Conservation (phyloP, 2,797 vertebrate genomes). For the Lemur catta region DNA sequence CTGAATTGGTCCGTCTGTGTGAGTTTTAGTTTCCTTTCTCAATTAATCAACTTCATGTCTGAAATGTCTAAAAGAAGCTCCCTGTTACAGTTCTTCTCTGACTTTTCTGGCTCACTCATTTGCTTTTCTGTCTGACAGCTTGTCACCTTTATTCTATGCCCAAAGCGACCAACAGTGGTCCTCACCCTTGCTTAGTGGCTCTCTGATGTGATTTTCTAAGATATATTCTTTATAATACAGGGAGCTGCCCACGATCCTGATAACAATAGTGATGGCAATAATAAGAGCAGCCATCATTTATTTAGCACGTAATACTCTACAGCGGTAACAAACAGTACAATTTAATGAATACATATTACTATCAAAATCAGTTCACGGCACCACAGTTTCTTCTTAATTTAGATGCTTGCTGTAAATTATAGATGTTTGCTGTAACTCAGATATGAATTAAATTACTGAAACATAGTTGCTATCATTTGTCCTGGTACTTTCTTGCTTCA, state of each 20-base stretch:
- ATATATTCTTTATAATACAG: neutral
- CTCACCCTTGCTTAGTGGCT: neutral
- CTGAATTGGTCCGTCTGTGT: slow-evolving; percentile 13
- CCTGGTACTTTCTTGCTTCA: neutral
- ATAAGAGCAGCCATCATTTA: neutral
- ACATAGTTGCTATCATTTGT: neutral
- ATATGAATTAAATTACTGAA: neutral
- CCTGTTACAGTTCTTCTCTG: neutral
- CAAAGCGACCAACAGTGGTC: neutral
- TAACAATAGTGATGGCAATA: neutral
- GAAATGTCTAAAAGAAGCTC: slow-evolving; percentile 45
- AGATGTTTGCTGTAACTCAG: neutral
- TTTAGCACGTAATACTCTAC: neutral
- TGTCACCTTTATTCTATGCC: neutral
- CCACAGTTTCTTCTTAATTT: neutral
- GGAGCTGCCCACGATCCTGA: neutral
- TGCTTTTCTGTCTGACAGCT: neutral
- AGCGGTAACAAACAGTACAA: neutral
- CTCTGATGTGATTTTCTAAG: neutral
- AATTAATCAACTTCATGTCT: slow-evolving; percentile 31
- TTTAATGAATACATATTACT: neutral
- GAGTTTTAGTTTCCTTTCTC: slow-evolving; percentile 67
- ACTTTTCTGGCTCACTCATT: slow-evolving; percentile 5
- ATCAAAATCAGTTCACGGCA: neutral
- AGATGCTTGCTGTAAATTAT: neutral